These are phyloP conservation scores for Drosophila pruinosa DNA, from an alignment of 1,140 invertebrate species.

Conservation along the genomic window DNA sequence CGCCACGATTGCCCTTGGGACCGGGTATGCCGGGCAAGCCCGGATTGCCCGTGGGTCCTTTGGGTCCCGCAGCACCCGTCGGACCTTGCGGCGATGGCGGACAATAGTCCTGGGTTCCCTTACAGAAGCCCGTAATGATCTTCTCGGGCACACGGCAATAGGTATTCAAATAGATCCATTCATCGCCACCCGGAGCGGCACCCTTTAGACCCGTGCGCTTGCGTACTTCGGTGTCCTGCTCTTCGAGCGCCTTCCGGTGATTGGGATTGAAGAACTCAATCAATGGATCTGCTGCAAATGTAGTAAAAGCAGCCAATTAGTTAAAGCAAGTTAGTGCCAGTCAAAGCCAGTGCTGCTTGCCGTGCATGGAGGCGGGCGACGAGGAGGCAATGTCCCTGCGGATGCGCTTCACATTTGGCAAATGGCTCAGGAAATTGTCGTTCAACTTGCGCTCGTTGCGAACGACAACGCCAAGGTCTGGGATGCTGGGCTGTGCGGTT, in stretches of 20 bases:
- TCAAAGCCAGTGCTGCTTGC: slow-evolving; percentile 24
- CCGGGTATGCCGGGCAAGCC: slow-evolving; percentile 86
- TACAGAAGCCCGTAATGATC: slow-evolving; percentile 79
- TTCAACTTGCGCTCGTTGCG: slow-evolving; percentile 63
- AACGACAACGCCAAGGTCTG: not conserved
- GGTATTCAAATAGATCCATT: slow-evolving; percentile 91
- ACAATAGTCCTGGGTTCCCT: slow-evolving; percentile 89
- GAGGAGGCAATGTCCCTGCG: slow-evolving; percentile 53
- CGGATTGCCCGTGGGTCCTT: slow-evolving; percentile 85
- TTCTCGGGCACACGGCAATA: slow-evolving; percentile 88
- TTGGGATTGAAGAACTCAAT: slow-evolving; percentile 89
- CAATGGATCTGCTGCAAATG: slow-evolving; percentile 84
- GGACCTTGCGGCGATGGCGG: slow-evolving; percentile 88
- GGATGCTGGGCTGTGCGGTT: slow-evolving; percentile 5
- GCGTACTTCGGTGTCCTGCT: slow-evolving; percentile 85
- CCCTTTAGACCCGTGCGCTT: slow-evolving; percentile 85
- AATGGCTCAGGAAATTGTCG: slow-evolving; percentile 47
- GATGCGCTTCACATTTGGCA: slow-evolving; percentile 30
- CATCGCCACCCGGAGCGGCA: slow-evolving; percentile 86
- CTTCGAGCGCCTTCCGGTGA: slow-evolving; percentile 85
- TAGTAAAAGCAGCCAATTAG: no score
- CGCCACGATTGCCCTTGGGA: slow-evolving; percentile 84
- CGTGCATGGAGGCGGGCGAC: slow-evolving; percentile 63
- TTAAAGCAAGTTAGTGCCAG: no score
- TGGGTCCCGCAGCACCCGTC: slow-evolving; percentile 85